These are phyloP conservation scores for Blennius ocellaris DNA, from an alignment of 2,113 vertebrate genomes.

Conservation along the genomic window DNA sequence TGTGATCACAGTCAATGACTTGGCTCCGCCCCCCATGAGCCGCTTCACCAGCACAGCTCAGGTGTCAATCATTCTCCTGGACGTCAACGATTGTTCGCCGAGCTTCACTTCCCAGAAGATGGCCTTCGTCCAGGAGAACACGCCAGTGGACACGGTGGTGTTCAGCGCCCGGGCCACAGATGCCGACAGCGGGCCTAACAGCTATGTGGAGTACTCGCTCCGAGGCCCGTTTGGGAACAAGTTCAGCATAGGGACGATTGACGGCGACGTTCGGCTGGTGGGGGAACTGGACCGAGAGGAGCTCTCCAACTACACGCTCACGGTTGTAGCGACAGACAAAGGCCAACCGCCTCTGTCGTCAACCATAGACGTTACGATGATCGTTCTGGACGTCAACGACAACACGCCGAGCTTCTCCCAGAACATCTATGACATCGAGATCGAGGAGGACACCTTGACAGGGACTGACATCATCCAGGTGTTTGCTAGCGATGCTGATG, in stretches of 20 bases:
- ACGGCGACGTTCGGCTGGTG: conserved; percentile 88
- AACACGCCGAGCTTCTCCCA: conserved; percentile 92
- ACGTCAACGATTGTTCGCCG: conserved; percentile 93
- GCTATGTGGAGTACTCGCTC: conserved; percentile 94
- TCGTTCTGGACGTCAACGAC: conserved; percentile 94
- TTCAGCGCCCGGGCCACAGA: conserved; percentile 90
- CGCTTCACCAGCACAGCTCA: conserved; percentile 93
- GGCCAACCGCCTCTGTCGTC: conserved; percentile 91
- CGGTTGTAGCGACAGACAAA: conserved; percentile 93
- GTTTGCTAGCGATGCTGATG: conserved; percentile 88
- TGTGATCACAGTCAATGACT: conserved; percentile 89
- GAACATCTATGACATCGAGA: conserved; percentile 89
- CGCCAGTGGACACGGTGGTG: conserved; percentile 90
- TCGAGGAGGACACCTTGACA: conserved; percentile 88
- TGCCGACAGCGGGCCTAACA: conserved; percentile 95
- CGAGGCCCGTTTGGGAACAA: conserved; percentile 82
- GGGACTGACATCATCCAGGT: conserved; percentile 92
- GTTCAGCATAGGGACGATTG: conserved; percentile 91
- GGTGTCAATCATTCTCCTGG: conserved; percentile 95
- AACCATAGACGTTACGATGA: conserved; percentile 87
- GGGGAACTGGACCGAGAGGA: conserved; percentile 94
- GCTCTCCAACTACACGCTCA: conserved; percentile 91
- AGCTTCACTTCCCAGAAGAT: conserved; percentile 89
- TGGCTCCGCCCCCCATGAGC: conserved; percentile 79
- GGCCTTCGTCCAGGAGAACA: conserved; percentile 95